Percentiles rank a stretch among this genome's conserved stretches.
phyloP scores from a whole-genome alignment of 2,888 invertebrate genomes.

The Galerucella pusilla region DNA sequence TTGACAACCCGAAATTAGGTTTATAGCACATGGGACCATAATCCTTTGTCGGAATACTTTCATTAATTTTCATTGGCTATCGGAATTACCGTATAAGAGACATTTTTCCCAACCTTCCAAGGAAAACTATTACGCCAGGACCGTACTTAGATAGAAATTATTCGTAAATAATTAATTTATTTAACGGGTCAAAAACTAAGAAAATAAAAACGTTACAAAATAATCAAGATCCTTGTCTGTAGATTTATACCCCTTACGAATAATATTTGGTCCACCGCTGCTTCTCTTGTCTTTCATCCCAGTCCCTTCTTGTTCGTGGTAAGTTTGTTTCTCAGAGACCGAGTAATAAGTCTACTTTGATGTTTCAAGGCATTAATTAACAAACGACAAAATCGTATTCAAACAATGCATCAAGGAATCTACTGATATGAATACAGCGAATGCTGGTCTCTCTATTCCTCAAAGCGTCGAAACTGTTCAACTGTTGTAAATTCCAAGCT shows the following conservation, averaged over 20 bases:
- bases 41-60: too few relatives aligned
- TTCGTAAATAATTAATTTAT: too few relatives aligned
- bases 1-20: too few relatives aligned
- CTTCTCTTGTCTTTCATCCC: constrained; percentile 4
- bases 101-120: too few relatives aligned
- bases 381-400: constrained; percentile 73
- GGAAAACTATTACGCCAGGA: too few relatives aligned
- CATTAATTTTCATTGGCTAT: too few relatives aligned
- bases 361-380: constrained; percentile 67
- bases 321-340: constrained; percentile 48
- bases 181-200: too few relatives aligned
- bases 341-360: constrained; percentile 54
- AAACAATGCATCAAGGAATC: constrained; percentile 66
- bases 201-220: too few relatives aligned
- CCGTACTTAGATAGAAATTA: too few relatives aligned
- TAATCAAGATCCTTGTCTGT: background rate
- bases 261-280: background rate
- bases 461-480: constrained; percentile 48
- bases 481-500: constrained; percentile 14
- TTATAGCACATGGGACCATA: too few relatives aligned
- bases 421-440: constrained; percentile 47
- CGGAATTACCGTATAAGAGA: too few relatives aligned
- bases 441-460: constrained; percentile 36
- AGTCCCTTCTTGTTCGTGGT: constrained; percentile 43
- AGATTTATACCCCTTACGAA: too few relatives aligned